Conservation (phyloP, 2,888 invertebrate species). For the Synanthedon andrenaeformis region DNA sequence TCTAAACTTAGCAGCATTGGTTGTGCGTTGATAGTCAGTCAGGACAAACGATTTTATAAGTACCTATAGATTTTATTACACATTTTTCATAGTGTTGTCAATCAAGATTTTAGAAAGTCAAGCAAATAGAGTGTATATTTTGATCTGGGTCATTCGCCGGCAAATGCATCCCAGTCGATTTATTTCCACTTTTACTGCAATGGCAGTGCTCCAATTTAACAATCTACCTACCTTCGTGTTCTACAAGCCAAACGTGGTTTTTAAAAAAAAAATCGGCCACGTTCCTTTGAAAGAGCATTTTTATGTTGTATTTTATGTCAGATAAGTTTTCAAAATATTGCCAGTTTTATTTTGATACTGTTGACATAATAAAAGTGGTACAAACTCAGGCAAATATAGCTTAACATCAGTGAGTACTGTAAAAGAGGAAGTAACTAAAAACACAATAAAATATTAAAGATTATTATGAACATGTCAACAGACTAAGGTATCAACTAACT, state of each 20-base stretch:
- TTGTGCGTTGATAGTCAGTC: too few species aligned
- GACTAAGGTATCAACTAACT: too few species aligned
- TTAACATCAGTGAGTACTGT: too few species aligned
- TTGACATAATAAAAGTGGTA: too few species aligned
- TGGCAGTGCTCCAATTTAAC: slow-evolving; percentile 62
- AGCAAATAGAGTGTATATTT: slow-evolving; percentile 24
- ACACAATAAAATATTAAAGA: too few species aligned
- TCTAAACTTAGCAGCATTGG: too few species aligned
- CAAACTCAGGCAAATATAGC: too few species aligned
- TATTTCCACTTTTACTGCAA: slow-evolving; percentile 66
- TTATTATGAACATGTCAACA: too few species aligned
- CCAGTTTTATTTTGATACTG: too few species aligned
- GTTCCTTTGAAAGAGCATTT: background rate
- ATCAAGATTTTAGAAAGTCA: slow-evolving; percentile 14
- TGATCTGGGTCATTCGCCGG: slow-evolving; percentile 53
- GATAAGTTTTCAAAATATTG: slow-evolving; percentile 3
- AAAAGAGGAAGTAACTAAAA: too few species aligned
- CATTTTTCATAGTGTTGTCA: background rate
- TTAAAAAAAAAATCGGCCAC: slow-evolving; percentile 36
- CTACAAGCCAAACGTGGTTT: slow-evolving; percentile 53
- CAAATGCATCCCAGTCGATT: slow-evolving; percentile 54
- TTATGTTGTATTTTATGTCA: background rate
- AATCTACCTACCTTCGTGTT: slow-evolving; percentile 39
- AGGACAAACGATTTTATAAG: too few species aligned
- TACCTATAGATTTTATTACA: too few species aligned